These are phyloP conservation scores for Parauchenoglanis ngamensis DNA, from an alignment of 2,797 vertebrate genomes.

Conservation along the genomic window DNA sequence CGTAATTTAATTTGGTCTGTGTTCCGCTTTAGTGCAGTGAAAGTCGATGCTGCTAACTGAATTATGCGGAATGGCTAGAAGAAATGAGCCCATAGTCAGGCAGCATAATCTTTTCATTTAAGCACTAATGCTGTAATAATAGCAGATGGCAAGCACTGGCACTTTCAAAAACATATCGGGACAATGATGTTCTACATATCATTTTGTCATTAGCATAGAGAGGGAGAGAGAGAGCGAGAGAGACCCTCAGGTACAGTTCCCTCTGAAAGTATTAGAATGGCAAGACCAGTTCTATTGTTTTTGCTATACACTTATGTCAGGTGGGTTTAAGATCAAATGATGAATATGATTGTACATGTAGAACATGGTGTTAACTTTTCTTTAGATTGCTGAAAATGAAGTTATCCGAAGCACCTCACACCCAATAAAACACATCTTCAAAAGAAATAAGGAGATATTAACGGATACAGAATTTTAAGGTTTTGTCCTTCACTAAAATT, in stretches of 20 bases:
- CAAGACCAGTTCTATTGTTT: neutral
- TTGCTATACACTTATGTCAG: neutral
- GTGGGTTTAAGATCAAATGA: neutral
- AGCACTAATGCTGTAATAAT: conserved; percentile 59
- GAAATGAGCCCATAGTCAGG: conserved; percentile 50
- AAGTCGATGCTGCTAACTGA: conserved; percentile 65
- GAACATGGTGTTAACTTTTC: neutral
- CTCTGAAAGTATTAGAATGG: neutral
- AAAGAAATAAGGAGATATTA: neutral
- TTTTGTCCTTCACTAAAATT: neutral
- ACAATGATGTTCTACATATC: conserved; percentile 59
- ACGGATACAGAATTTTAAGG: neutral
- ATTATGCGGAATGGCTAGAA: conserved; percentile 56
- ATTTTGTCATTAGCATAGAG: conserved; percentile 59
- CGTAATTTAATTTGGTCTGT: conserved; percentile 58
- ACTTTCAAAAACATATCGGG: conserved; percentile 57
- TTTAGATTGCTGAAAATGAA: neutral
- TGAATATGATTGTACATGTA: neutral
- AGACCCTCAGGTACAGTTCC: neutral
- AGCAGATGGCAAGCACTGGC: conserved; percentile 54
- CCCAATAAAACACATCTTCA: neutral
- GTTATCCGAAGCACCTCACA: neutral
- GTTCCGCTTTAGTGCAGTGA: conserved; percentile 59
- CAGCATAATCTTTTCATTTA: conserved; percentile 55
- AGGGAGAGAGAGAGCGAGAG: neutral